phyloP scores from a whole-genome alignment of 2,888 invertebrate genomes.

The Coleophora deauratella region DNA sequence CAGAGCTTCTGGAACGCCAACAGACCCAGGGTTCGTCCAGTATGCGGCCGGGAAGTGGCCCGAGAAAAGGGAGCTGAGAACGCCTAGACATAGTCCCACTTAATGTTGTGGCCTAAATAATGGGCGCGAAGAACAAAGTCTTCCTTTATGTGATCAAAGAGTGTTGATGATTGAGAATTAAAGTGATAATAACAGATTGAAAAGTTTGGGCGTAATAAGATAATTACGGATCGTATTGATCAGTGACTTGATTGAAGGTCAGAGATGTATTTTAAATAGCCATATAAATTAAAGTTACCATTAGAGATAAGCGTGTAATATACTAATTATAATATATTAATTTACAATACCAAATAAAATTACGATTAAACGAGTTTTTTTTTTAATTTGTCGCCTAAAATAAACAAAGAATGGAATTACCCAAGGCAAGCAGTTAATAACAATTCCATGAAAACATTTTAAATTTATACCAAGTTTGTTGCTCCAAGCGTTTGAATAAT shows the following conservation, averaged over 20 bases:
- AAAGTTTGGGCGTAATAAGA: too few species aligned
- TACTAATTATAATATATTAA: conserved; percentile 9
- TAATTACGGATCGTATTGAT: too few species aligned
- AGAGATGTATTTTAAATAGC: conserved; percentile 4
- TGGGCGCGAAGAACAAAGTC: background rate
- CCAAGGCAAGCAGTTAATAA: conserved; percentile 34
- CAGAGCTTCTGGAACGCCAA: conserved; percentile 77
- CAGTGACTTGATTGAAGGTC: too few species aligned
- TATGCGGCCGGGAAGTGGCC: conserved; percentile 82
- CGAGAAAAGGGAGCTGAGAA: conserved; percentile 66
- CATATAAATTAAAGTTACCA: conserved; percentile 5
- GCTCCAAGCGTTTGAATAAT: conserved; percentile 26
- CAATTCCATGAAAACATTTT: conserved; percentile 31
- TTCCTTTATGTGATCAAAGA: conserved; percentile 12
- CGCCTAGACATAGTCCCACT: conserved; percentile 74
- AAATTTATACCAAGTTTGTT: conserved; percentile 53
- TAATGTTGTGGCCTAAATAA: conserved; percentile 14
- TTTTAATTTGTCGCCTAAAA: conserved; percentile 2
- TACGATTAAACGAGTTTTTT: conserved; percentile 10
- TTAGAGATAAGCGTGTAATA: conserved; percentile 2
- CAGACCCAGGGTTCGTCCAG: conserved; percentile 82
- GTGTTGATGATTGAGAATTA: background rate
- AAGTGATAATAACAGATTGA: conserved; percentile 4
- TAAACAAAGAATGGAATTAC: conserved; percentile 37
- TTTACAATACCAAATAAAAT: conserved; percentile 9